phyloP scores from a whole-genome alignment of 1,140 invertebrate genomes.

The Dryas iulia region DNA sequence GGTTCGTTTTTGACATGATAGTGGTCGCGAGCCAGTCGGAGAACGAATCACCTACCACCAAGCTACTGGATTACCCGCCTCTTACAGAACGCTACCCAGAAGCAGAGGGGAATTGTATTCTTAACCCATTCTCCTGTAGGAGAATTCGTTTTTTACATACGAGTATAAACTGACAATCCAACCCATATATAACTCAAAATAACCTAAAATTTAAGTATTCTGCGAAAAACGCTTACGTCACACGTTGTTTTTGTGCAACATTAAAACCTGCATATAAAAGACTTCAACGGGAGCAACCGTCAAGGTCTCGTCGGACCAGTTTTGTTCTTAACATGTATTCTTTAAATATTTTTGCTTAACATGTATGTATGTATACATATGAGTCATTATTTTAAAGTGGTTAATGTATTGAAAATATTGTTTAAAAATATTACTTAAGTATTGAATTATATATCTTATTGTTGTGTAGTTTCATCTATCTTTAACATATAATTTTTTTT shows the following conservation, averaged over 20 bases:
- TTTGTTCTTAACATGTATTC: not conserved
- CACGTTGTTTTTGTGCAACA: not conserved
- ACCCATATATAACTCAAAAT: not conserved
- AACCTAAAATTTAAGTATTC: not conserved
- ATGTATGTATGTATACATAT: not conserved
- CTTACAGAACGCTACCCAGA: too few species aligned
- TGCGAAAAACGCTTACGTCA: not conserved
- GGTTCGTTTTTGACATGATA: too few species aligned
- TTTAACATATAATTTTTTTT: not conserved
- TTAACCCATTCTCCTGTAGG: too few species aligned
- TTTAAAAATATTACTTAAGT: too few species aligned
- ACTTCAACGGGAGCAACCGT: slow-evolving; percentile 11
- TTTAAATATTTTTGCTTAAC: not conserved
- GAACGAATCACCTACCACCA: too few species aligned
- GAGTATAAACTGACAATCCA: not conserved
- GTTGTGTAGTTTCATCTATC: too few species aligned
- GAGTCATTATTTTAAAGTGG: not conserved
- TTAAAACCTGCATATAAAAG: slow-evolving; percentile 10
- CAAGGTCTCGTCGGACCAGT: slow-evolving; percentile 6
- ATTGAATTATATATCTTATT: too few species aligned
- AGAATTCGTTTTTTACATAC: not conserved
- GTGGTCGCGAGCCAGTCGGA: too few species aligned
- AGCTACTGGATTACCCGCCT: too few species aligned
- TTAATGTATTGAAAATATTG: too few species aligned
- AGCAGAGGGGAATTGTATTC: too few species aligned